Evolutionary conservation across 2,888 invertebrate species (phyloP).

Genomic region (Tryphoninae sp.): DNA sequence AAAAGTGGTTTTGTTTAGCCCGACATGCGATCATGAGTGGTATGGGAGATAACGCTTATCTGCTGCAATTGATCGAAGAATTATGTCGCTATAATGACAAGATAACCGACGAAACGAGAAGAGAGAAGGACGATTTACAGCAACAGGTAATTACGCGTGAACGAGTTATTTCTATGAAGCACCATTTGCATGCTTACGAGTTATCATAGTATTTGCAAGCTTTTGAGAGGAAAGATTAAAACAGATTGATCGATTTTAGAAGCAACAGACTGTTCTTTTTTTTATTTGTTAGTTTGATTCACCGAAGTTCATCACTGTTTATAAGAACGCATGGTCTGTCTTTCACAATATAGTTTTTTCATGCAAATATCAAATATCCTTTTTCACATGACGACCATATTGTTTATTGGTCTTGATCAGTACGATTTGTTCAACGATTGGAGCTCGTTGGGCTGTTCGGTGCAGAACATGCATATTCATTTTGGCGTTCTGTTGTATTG

Average conservation of each 20-base stretch:
- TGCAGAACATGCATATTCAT: slow-evolving; percentile 66
- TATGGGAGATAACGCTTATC: slow-evolving; percentile 79
- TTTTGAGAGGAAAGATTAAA: slow-evolving; percentile 23
- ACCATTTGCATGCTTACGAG: slow-evolving; percentile 65
- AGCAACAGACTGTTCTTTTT: slow-evolving; percentile 44
- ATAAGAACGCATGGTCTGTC: slow-evolving; percentile 54
- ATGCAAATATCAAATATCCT: slow-evolving; percentile 15
- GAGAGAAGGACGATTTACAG: slow-evolving; percentile 88
- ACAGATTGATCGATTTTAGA: slow-evolving; percentile 61
- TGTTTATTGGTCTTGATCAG: slow-evolving; percentile 32
- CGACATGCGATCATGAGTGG: slow-evolving; percentile 81
- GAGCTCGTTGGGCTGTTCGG: slow-evolving; percentile 53
- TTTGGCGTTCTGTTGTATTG: slow-evolving; percentile 78
- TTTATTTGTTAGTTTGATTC: slow-evolving; percentile 50
- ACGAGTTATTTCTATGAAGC: slow-evolving; percentile 17
- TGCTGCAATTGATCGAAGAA: slow-evolving; percentile 85
- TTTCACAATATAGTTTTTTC: slow-evolving; percentile 28
- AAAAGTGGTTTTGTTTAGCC: slow-evolving; percentile 73
- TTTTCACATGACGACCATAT: slow-evolving; percentile 32
- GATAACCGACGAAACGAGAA: slow-evolving; percentile 85
- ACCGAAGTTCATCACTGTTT: slow-evolving; percentile 51
- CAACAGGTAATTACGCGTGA: slow-evolving; percentile 85
- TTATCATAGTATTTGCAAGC: slow-evolving; percentile 58
- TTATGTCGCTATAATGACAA: slow-evolving; percentile 84
- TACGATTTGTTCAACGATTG: slow-evolving; percentile 50